Evolutionary conservation across 2,113 vertebrate genomes (phyloP).

Genomic region (Tragulus kanchil): DNA sequence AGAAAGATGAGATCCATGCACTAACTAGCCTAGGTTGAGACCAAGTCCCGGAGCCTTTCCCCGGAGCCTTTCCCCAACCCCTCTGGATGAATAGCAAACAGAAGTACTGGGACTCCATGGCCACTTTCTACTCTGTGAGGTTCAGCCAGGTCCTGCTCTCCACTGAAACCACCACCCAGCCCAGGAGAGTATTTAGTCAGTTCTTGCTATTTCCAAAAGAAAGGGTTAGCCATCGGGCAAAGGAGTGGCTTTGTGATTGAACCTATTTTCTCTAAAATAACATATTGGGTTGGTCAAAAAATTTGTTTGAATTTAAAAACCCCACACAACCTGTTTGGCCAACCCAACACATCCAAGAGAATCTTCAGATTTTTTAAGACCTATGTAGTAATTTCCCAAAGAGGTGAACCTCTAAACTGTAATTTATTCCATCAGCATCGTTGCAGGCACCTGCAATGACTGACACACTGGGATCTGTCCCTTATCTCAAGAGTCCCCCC

Average conservation of each 20-base stretch:
- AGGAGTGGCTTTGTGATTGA: neutral
- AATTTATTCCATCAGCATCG: neutral
- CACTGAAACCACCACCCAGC: neutral
- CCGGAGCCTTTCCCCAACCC: neutral
- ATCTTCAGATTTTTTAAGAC: constrained; percentile 31
- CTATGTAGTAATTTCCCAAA: constrained; percentile 19
- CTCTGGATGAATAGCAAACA: neutral
- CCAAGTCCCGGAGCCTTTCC: neutral
- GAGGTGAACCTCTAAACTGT: neutral
- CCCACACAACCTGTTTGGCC: neutral
- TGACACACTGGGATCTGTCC: neutral
- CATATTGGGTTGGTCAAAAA: neutral
- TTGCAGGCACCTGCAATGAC: neutral
- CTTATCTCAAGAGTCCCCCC: neutral
- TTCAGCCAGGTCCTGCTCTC: neutral
- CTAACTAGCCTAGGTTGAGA: neutral
- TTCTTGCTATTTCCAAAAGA: neutral
- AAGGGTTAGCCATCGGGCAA: neutral
- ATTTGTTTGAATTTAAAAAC: too few relatives aligned
- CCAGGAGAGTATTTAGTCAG: neutral
- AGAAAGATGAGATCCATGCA: neutral
- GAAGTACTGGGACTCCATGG: neutral
- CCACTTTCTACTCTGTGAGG: neutral
- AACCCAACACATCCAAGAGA: neutral
- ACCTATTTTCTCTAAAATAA: constrained; percentile 2